These are phyloP conservation scores for Heptranchias perlo DNA, from an alignment of 2,113 vertebrate species.

Conservation along the genomic window DNA sequence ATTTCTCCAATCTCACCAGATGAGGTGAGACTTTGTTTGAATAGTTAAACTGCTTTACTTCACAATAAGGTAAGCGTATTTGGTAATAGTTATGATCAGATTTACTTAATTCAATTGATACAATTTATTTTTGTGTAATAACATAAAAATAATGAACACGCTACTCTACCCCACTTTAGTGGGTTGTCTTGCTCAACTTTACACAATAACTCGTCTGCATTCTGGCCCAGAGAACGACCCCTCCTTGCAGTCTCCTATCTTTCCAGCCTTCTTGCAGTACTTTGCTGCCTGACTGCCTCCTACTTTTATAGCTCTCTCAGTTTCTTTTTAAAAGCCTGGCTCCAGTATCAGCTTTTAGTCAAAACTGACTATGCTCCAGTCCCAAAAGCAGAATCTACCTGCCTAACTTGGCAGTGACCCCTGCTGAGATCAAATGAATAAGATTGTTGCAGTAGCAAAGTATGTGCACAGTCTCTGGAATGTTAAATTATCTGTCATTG, in stretches of 20 bases:
- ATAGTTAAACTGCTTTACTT: not conserved
- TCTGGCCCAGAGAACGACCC: not conserved
- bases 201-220: not conserved
- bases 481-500: not conserved
- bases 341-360: not conserved
- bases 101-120: not conserved
- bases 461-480: not conserved
- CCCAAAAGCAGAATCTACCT: not conserved
- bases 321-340: not conserved
- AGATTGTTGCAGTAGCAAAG: not conserved
- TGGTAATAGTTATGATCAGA: not conserved
- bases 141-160: not conserved
- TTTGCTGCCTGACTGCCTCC: not conserved
- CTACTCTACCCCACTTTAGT: not conserved
- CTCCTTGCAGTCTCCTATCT: not conserved
- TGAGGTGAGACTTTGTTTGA: not conserved
- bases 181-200: not conserved
- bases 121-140: not conserved
- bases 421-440: constrained; percentile 5
- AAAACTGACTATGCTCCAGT: not conserved
- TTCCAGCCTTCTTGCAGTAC: not conserved
- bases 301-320: not conserved
- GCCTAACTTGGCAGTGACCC: not conserved
- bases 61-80: not conserved
- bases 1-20: not conserved